These are phyloP conservation scores for Clivina fossor DNA, from an alignment of 2,888 invertebrate genomes.

Conservation along the genomic window DNA sequence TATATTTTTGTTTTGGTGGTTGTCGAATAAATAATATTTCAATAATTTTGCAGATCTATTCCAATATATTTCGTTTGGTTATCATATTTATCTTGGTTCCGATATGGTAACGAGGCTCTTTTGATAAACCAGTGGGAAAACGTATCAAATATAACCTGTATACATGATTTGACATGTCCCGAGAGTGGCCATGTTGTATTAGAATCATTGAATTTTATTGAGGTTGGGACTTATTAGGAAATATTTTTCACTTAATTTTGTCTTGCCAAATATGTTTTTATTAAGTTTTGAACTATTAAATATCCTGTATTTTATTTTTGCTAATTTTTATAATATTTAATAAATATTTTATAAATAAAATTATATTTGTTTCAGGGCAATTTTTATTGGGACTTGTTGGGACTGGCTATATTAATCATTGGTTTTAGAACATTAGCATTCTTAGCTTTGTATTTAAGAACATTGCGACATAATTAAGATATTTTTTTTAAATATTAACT, in stretches of 20 bases:
- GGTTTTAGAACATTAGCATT: conserved; percentile 77
- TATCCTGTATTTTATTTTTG: not conserved
- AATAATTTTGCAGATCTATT: conserved; percentile 69
- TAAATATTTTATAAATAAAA: not conserved
- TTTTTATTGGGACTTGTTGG: conserved; percentile 70
- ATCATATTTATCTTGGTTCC: conserved; percentile 89
- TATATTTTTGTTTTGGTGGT: not conserved
- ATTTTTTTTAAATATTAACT: no score
- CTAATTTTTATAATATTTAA: not conserved
- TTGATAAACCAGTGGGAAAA: conserved; percentile 87
- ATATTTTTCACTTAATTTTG: no score
- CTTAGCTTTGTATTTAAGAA: conserved; percentile 69
- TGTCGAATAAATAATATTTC: not conserved
- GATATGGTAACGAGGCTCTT: conserved; percentile 87
- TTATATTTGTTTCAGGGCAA: conserved; percentile 59
- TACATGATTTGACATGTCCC: conserved; percentile 75
- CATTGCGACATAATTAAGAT: no score
- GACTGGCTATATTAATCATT: conserved; percentile 69
- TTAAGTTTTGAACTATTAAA: no score
- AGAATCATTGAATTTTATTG: conserved; percentile 74
- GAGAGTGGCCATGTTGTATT: conserved; percentile 76
- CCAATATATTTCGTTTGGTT: conserved; percentile 84
- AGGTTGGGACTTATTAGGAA: conserved; percentile 58
- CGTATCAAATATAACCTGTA: conserved; percentile 75
- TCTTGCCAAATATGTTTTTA: no score